Percentiles rank a stretch among this genome's conserved stretches.
phyloP scores from a whole-genome alignment of 2,888 invertebrate genomes.

The Nomada flava region DNA sequence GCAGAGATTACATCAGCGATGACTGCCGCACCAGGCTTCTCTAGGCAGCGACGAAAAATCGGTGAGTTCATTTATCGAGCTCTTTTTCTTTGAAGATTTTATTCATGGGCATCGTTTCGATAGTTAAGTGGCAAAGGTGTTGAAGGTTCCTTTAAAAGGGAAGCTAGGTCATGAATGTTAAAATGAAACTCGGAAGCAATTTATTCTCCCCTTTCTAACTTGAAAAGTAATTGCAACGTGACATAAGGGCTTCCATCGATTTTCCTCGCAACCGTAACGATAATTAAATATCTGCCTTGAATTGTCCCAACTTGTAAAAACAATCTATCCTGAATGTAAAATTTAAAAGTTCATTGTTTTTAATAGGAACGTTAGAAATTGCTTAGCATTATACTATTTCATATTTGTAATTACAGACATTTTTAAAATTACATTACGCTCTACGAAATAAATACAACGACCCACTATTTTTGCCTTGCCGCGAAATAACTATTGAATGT shows the following conservation, averaged over 20 bases:
- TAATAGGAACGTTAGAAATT: conserved; percentile 20
- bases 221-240: not conserved
- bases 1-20: conserved; percentile 43
- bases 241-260: not conserved
- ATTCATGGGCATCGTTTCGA: not conserved
- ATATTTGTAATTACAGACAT: too few species aligned
- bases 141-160: not conserved
- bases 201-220: not conserved
- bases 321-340: conserved; percentile 2
- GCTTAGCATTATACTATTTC: not conserved
- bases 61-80: conserved; percentile 45
- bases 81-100: not conserved
- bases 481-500: too few species aligned
- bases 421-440: too few species aligned
- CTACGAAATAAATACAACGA: too few species aligned
- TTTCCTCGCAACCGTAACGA: not conserved
- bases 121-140: not conserved
- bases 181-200: not conserved
- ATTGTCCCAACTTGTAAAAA: conserved; percentile 19
- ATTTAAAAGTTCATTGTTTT: not conserved
- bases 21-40: conserved; percentile 46
- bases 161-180: not conserved
- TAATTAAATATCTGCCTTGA: conserved; percentile 22
- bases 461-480: too few species aligned
- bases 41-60: conserved; percentile 56